These are phyloP conservation scores for Calosoma granatense DNA, from an alignment of 1,140 invertebrate species.

Conservation along the genomic window DNA sequence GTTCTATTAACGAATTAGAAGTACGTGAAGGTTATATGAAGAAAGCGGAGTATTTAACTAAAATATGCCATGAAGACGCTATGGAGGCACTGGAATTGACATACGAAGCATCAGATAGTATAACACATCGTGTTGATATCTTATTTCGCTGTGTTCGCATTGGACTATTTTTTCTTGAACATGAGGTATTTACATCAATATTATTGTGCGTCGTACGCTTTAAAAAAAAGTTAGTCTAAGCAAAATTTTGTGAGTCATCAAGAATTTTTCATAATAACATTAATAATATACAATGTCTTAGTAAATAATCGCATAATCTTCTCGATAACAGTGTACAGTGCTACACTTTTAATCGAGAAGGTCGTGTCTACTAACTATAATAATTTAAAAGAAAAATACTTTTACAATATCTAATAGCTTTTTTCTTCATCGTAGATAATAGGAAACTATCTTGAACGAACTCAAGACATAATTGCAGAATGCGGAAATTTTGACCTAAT, in stretches of 20 bases:
- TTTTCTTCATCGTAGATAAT: slow-evolving; percentile 15
- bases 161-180: slow-evolving; percentile 79
- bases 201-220: too few relatives aligned
- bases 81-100: slow-evolving; percentile 66
- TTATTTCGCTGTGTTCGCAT: slow-evolving; percentile 83
- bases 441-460: slow-evolving; percentile 14
- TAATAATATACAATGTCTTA: too few relatives aligned
- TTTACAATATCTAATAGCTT: too few relatives aligned
- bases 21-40: slow-evolving; percentile 69
- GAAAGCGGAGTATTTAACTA: slow-evolving; percentile 89
- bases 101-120: slow-evolving; percentile 79
- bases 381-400: too few relatives aligned
- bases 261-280: too few relatives aligned
- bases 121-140: slow-evolving; percentile 80
- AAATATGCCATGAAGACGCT: slow-evolving; percentile 78
- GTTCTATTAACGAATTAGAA: slow-evolving; percentile 83
- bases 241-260: slow-evolving; percentile 62
- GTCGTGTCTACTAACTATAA: too few relatives aligned
- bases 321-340: too few relatives aligned
- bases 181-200: slow-evolving; percentile 54
- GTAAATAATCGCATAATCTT: too few relatives aligned
- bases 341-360: too few relatives aligned
- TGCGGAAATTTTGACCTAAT: slow-evolving; percentile 97
- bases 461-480: slow-evolving; percentile 66
- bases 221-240: too few relatives aligned